Conservation (phyloP, 1,140 invertebrate genomes). For the Aphelinus atriplicis region DNA sequence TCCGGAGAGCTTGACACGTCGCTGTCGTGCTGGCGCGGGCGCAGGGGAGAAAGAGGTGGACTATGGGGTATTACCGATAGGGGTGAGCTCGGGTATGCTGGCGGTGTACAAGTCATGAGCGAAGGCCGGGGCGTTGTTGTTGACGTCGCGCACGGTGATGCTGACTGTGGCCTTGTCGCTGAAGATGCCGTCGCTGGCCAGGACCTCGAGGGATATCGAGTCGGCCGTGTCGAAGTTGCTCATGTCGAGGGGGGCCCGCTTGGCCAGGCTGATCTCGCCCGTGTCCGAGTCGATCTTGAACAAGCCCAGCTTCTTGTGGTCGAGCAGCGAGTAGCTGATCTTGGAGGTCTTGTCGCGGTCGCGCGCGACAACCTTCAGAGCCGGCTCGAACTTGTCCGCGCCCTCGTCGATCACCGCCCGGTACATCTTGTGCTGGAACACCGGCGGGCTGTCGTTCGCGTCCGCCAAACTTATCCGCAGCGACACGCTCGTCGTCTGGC, state of each 20-base stretch:
- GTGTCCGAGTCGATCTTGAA: slow-evolving; percentile 76
- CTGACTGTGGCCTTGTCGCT: slow-evolving; percentile 77
- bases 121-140: slow-evolving; percentile 87
- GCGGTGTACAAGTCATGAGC: slow-evolving; percentile 77
- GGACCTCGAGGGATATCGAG: slow-evolving; percentile 63
- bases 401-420: slow-evolving; percentile 86
- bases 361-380: slow-evolving; percentile 72
- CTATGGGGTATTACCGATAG: slow-evolving; percentile 68
- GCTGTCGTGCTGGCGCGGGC: too few species aligned
- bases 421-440: slow-evolving; percentile 78
- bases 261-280: slow-evolving; percentile 76
- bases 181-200: slow-evolving; percentile 82
- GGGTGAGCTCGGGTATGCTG: slow-evolving; percentile 78
- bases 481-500: slow-evolving; percentile 79
- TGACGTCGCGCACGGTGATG: slow-evolving; percentile 84
- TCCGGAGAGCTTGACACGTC: too few species aligned
- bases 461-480: slow-evolving; percentile 83
- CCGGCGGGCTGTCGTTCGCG: slow-evolving; percentile 87
- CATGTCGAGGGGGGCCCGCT: slow-evolving; percentile 71
- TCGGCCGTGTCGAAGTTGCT: slow-evolving; percentile 71
- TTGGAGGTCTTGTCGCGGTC: slow-evolving; percentile 85
- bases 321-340: slow-evolving; percentile 79
- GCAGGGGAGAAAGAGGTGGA: too few species aligned
- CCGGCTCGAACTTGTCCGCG: slow-evolving; percentile 82
- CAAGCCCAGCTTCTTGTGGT: slow-evolving; percentile 71